Conservation (phyloP, 1,140 invertebrate species). For the Orius insidiosus region DNA sequence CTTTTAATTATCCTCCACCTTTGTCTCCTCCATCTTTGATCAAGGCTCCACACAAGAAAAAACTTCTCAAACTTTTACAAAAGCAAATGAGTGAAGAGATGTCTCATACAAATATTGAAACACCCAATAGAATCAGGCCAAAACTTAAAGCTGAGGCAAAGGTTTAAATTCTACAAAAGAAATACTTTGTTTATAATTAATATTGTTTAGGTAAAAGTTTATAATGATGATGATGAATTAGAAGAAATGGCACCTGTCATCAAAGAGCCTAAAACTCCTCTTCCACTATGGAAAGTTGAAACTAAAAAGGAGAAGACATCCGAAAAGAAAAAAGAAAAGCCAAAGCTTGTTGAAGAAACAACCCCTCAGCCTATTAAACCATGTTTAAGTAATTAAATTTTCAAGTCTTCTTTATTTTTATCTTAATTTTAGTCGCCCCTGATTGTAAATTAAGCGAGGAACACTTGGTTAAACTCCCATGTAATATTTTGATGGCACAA, state of each 20-base stretch:
- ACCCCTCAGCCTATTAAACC: not conserved
- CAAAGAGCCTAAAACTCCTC: not conserved
- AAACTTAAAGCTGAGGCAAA: slow-evolving; percentile 23
- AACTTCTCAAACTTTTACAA: no score
- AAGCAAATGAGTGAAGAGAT: no score
- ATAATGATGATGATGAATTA: slow-evolving; percentile 18
- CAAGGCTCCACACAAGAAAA: slow-evolving; percentile 2
- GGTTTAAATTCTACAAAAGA: slow-evolving; percentile 12
- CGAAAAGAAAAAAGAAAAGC: not conserved
- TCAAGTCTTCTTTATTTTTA: not conserved
- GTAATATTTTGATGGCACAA: slow-evolving; percentile 56
- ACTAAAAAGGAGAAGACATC: not conserved
- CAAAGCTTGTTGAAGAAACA: not conserved
- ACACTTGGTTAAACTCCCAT: slow-evolving; percentile 44
- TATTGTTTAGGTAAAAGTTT: slow-evolving; percentile 17
- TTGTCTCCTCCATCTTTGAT: slow-evolving; percentile 10
- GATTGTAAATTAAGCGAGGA: slow-evolving; percentile 39
- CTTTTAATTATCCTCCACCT: slow-evolving; percentile 2
- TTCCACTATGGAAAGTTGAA: not conserved
- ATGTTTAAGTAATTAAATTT: not conserved
- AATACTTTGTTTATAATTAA: not conserved
- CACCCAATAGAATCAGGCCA: slow-evolving; percentile 18
- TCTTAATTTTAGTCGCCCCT: not conserved
- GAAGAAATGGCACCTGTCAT: slow-evolving; percentile 9
- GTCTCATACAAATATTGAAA: no score